Evolutionary conservation across 2,888 invertebrate genomes (phyloP).

Genomic region (Eumerus sabulonum): DNA sequence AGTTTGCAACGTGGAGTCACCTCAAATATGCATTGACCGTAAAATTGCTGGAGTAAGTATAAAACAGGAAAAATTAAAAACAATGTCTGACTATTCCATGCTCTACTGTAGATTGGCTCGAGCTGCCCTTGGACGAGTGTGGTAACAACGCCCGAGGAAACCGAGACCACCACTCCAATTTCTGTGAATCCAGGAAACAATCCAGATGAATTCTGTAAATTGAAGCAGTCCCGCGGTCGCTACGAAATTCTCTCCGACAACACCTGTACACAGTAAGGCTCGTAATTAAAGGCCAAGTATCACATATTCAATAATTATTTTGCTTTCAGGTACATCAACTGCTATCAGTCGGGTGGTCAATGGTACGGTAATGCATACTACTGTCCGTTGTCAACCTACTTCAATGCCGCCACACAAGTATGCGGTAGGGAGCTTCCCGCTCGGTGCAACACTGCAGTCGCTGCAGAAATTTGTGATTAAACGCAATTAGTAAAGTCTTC

Average conservation of each 20-base stretch:
- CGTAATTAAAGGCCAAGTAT: background rate
- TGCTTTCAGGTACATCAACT: constrained; percentile 34
- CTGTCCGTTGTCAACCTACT: constrained; percentile 29
- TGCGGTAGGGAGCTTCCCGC: constrained; percentile 11
- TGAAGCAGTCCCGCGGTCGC: constrained; percentile 4
- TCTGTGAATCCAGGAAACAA: constrained; percentile 13
- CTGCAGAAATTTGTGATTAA: too few relatives aligned
- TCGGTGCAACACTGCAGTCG: background rate
- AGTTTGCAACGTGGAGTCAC: constrained; percentile 32
- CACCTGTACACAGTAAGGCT: constrained; percentile 37
- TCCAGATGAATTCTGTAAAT: constrained; percentile 13
- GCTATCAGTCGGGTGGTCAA: background rate
- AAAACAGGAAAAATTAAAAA: too few relatives aligned
- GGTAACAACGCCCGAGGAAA: background rate
- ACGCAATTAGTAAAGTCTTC: too few relatives aligned
- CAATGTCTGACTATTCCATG: too few relatives aligned
- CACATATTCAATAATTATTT: background rate
- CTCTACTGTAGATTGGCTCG: constrained; percentile 30
- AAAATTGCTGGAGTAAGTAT: constrained; percentile 22
- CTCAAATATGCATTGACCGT: constrained; percentile 29
- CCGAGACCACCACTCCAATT: background rate
- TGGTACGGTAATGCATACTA: constrained; percentile 28
- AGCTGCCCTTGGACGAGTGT: constrained; percentile 20
- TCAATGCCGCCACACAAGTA: constrained; percentile 8
- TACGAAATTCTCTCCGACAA: constrained; percentile 21